A percentile compares a stretch with the other conserved stretches of the same genome.
Conservation (phyloP, 2,888 invertebrate genomes). For the Lochmaea capreae region DNA sequence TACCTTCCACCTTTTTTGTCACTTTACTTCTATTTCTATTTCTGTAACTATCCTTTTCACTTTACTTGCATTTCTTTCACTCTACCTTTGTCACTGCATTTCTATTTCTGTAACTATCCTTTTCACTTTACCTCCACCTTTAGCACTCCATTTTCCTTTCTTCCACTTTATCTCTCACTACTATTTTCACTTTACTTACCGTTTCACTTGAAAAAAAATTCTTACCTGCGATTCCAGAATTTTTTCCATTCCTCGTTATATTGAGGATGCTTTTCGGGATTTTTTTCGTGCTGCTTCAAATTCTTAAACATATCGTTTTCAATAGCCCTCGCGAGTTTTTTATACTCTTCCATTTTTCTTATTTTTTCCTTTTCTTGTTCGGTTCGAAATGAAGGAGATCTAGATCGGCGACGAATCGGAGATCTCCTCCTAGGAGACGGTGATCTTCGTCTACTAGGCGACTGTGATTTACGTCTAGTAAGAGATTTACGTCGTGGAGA, state of each 20-base stretch:
- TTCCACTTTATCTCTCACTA: no score
- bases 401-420: conserved; percentile 23
- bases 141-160: no score
- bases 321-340: conserved; percentile 66
- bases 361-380: conserved; percentile 51
- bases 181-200: no score
- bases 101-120: no score
- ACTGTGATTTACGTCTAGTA: conserved; percentile 39
- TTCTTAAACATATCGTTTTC: conserved; percentile 74
- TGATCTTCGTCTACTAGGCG: conserved; percentile 33
- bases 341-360: conserved; percentile 69
- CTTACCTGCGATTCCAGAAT: conserved; percentile 82
- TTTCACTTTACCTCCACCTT: no score
- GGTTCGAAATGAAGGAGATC: conserved; percentile 33
- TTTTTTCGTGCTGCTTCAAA: conserved; percentile 81
- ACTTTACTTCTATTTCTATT: no score
- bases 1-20: no score
- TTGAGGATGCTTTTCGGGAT: conserved; percentile 88
- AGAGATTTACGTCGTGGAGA: conserved; percentile 13
- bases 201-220: no score
- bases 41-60: no score
- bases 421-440: conserved; percentile 36
- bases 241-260: conserved; percentile 92
- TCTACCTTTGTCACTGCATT: no score
- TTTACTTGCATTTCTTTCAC: no score